Evolutionary conservation across 2,888 invertebrate genomes (phyloP), one percentile per base, ranked within the genome.

Genomic region (Tetropium fuscum): DNA sequence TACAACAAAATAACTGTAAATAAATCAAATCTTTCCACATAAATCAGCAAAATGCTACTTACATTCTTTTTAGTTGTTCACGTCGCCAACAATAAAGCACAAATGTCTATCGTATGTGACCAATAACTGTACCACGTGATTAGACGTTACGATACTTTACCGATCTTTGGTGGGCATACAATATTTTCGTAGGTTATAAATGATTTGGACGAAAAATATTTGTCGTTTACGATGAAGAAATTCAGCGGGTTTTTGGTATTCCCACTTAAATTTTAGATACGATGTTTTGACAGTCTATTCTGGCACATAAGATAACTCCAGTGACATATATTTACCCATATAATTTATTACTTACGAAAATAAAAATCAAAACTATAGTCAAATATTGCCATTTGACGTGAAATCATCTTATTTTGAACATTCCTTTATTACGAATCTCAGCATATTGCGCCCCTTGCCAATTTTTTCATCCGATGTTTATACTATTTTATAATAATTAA

Each of bases 71-170:
- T 36, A 6, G 13, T 36, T 36, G 36, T 36, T 34, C 15, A 36
- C 36, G 4, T 34, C 34, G 11, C 10, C 36, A 36, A 36, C 36
- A 36, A 13, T 36, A 36, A 4, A 36, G 36, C 16, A 36, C 1
- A 36, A 36, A 36, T 36, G 36, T 36, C 15, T 36, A 36, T 36
- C 36, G 15, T 36, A 36, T 16, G 13, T 36, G 36, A 36, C 36
- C 13, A 36, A 16, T 36, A 15, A 15, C 36, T 13, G 1, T 15
- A 36, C 4, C 36, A 36, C 7, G 36, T 36, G 36, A 36, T 16
- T 34, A 13, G 13, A 34, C 34, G 34, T 34, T 34, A 34, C 34
- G 11, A 34, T 34, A 34, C 13, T 34, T 13, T 34, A 11, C 34
- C 34, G 11, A 11, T 34, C 11, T 13, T 34, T 34, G 11, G 13